Evolutionary conservation across 92 coral and sea anemone genomes (phyloP), one percentile per base, ranked within the genome.

Genomic region (Epizoanthus scotinus): DNA sequence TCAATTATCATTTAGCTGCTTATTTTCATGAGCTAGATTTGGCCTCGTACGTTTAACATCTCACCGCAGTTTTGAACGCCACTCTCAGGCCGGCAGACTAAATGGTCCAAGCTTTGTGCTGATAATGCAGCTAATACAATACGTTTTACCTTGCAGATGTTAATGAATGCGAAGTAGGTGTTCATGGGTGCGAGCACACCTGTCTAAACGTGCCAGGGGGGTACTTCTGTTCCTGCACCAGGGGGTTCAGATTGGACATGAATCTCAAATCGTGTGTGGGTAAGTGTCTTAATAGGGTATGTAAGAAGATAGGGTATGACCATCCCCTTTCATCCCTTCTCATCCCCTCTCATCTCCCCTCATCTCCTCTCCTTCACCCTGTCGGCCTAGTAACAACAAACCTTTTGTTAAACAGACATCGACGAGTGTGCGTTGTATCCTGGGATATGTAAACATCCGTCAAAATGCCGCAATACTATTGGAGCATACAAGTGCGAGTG

Each of bases 201-300:
- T 96, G 99, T 78, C 84, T 92, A 5, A 96, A 96, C 73, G 90
- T 91, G 56, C 98, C 99, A 5, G 99, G 99, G 26, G 87, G 94
- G 68, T 96, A 91, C 81, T 90, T 91, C 85, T 96, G 99, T 84
- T 90, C 98, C 70, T 96, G 99, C 84, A 89, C 89, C 44, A 90
- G 82, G 55, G 98, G 99, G 38, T 96, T 86, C 80, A 88, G 93
- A 65, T 80, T 96, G 82, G 90, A 87, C 87, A 81, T 83, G 73
- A 95, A 96, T 77, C 93, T 92, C 63, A 91, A 88, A 78, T 89
- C 98, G 6, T 96, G 99, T 69, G 94, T 94, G 24, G 99, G 99
- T 96, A 89, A 67, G 92, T 66, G n/a, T 19, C 64, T 53, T 21
- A 13, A 36, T 72, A 14, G 14, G 15, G 53, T 6, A 71, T 24